phyloP scores from a whole-genome alignment of 2,113 vertebrate genomes.

The Bos indicus region DNA sequence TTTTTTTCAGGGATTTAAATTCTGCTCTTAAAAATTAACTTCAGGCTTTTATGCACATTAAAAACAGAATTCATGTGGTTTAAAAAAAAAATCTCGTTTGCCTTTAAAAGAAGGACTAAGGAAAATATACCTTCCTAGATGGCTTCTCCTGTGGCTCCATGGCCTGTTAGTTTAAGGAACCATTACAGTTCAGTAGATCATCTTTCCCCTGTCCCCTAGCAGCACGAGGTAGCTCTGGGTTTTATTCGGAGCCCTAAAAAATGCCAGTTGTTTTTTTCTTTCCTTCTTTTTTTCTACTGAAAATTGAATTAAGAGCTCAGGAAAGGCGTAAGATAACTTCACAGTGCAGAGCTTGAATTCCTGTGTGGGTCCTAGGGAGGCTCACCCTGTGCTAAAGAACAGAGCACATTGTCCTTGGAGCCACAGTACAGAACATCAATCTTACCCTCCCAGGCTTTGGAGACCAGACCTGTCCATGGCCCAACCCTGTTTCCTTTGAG shows the following conservation, averaged over 20 bases:
- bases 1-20: conserved; percentile 54
- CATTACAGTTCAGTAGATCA: not conserved
- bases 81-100: conserved; percentile 33
- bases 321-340: not conserved
- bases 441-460: not conserved
- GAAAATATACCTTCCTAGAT: conserved; percentile 37
- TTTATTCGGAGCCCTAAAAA: conserved; percentile 23
- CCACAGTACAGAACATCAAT: not conserved
- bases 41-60: conserved; percentile 43
- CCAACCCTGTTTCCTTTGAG: not conserved
- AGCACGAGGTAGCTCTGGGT: not conserved
- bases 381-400: not conserved
- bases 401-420: not conserved
- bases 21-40: conserved; percentile 70
- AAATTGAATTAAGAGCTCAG: conserved; percentile 33
- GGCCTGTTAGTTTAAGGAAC: conserved; percentile 40
- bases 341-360: not conserved
- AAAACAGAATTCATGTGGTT: conserved; percentile 64
- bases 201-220: not conserved
- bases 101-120: conserved; percentile 54
- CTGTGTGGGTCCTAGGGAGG: not conserved
- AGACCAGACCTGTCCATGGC: not conserved
- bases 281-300: not conserved
- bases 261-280: not conserved
- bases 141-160: not conserved